phyloP scores from a whole-genome alignment of 2,113 vertebrate genomes.

The Onychostoma macrolepis region DNA sequence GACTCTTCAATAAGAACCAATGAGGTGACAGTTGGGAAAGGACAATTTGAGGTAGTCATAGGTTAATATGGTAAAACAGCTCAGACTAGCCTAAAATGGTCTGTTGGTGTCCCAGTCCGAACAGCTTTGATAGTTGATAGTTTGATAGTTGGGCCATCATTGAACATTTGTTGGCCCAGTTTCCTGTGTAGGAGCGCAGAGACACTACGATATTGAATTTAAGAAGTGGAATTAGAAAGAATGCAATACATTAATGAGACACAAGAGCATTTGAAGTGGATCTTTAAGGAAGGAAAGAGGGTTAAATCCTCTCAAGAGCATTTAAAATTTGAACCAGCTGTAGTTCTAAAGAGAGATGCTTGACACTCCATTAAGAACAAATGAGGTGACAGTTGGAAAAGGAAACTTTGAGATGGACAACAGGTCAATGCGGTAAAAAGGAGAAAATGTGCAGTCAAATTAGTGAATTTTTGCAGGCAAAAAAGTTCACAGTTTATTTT shows the following conservation, averaged over 20 bases:
- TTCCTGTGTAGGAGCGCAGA: not conserved
- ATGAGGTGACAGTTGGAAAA: not conserved
- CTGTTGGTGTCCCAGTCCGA: not conserved
- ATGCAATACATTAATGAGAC: conserved; percentile 23
- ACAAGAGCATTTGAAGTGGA: conserved; percentile 7
- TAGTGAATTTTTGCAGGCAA: not conserved
- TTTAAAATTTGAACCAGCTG: conserved; percentile 12
- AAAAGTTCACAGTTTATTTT: no score
- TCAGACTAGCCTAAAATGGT: not conserved
- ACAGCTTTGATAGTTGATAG: not conserved
- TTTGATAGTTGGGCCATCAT: no score
- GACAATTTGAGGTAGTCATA: not conserved
- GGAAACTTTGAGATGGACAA: not conserved
- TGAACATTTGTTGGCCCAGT: no score
- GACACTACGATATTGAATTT: not conserved
- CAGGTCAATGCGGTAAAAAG: not conserved
- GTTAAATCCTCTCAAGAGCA: conserved; percentile 14
- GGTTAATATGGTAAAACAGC: not conserved
- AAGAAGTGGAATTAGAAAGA: conserved; percentile 25
- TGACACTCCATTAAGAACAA: conserved; percentile 10
- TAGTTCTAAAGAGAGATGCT: conserved; percentile 9
- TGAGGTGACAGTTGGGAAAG: not conserved
- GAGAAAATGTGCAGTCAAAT: not conserved
- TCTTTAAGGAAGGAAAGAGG: not conserved
- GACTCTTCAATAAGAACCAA: not conserved